Percentiles rank a stretch among this genome's conserved stretches.
Conservation (phyloP, 1,140 invertebrate genomes). For the Drosophila novamexicana region DNA sequence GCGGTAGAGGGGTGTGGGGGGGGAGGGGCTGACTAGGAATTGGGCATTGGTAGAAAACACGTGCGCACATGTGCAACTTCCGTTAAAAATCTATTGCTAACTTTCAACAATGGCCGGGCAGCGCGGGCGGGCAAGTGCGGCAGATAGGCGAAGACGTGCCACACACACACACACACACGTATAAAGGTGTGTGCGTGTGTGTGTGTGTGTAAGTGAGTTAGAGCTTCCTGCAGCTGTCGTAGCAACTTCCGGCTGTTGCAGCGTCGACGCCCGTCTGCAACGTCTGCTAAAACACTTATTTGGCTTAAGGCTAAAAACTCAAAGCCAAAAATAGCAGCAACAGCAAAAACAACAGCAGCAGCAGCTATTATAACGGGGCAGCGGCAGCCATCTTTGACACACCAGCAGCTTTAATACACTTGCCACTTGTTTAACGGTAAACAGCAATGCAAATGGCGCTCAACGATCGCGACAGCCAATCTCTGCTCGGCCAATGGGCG, state of each 20-base stretch:
- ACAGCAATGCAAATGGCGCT: not conserved
- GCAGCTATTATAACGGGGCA: not conserved
- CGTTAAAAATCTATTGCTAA: constrained; percentile 82
- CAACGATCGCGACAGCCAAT: not conserved
- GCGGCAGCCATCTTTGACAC: constrained; percentile 23
- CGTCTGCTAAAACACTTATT: constrained; percentile 76
- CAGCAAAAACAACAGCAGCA: constrained; percentile 39
- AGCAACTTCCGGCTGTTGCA: constrained; percentile 73
- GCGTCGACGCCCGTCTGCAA: constrained; percentile 35
- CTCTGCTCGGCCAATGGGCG: not conserved
- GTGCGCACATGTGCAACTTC: constrained; percentile 82
- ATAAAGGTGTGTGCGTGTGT: constrained; percentile 47
- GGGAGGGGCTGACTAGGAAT: not conserved
- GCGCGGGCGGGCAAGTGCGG: not conserved
- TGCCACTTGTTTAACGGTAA: not conserved
- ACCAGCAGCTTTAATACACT: constrained; percentile 38
- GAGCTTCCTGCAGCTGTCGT: constrained; percentile 81
- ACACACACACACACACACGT: constrained; percentile 16
- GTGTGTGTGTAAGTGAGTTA: constrained; percentile 80
- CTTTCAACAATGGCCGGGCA: constrained; percentile 71
- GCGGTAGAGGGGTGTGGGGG: not conserved
- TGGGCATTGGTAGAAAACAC: constrained; percentile 57
- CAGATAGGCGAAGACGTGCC: constrained; percentile 25
- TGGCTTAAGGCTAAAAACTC: constrained; percentile 80
- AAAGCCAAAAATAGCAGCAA: constrained; percentile 66